phyloP scores from a whole-genome alignment of 2,797 vertebrate species.

The Emydoidea blandingii region DNA sequence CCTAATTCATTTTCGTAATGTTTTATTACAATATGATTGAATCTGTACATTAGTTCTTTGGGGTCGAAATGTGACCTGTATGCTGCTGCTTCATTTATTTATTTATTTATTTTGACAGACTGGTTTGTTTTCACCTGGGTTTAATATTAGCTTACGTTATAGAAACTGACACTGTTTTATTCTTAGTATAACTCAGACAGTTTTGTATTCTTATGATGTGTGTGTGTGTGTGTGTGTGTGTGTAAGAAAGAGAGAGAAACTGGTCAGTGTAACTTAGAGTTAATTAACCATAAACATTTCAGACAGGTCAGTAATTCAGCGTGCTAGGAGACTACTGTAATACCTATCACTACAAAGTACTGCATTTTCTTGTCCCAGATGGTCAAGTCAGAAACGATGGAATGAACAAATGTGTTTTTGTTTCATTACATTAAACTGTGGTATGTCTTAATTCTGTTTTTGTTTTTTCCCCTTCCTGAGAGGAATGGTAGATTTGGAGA shows the following conservation, averaged over 20 bases:
- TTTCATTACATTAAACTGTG: conserved; percentile 65
- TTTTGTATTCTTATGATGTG: conserved; percentile 72
- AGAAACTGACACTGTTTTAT: conserved; percentile 73
- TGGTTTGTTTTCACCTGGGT: conserved; percentile 57
- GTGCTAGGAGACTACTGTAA: conserved; percentile 53
- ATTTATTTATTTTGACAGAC: conserved; percentile 43
- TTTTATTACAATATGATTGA: conserved; percentile 1
- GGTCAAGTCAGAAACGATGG: conserved; percentile 60
- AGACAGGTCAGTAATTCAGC: conserved; percentile 68
- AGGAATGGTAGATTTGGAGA: conserved; percentile 37
- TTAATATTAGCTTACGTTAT: conserved; percentile 68
- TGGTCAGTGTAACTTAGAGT: conserved; percentile 72
- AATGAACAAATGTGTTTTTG: conserved; percentile 53
- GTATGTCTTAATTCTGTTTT: conserved; percentile 41
- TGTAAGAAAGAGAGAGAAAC: conserved; percentile 42
- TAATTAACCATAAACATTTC: conserved; percentile 75
- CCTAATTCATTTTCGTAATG: conserved; percentile 39
- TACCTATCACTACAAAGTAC: conserved; percentile 55
- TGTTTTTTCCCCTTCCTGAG: conserved; percentile 21
- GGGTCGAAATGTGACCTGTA: conserved; percentile 24
- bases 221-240: conserved; percentile 54
- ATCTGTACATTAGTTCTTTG: conserved; percentile 28
- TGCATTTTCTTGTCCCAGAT: conserved; percentile 49
- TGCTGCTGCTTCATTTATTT: background rate
- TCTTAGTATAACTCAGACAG: conserved; percentile 68